Evolutionary conservation across 2,113 vertebrate genomes (phyloP).

Genomic region (Carassius auratus): DNA sequence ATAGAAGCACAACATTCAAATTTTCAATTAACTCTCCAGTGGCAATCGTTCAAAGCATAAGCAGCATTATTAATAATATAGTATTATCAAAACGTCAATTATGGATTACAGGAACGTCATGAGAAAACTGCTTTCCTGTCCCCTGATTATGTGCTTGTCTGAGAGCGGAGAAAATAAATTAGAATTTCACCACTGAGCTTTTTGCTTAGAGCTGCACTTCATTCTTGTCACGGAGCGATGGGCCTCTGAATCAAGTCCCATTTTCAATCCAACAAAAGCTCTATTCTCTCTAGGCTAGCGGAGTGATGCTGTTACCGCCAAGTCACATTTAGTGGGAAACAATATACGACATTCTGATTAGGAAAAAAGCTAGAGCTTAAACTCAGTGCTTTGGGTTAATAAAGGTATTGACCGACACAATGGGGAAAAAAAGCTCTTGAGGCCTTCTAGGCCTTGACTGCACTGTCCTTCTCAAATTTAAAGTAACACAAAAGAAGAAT

Average conservation of each 20-base stretch:
- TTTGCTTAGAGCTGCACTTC: constrained; percentile 16
- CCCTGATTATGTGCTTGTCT: constrained; percentile 30
- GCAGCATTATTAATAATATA: not conserved
- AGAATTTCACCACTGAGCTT: not conserved
- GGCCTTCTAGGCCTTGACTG: not conserved
- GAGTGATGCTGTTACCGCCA: constrained; percentile 33
- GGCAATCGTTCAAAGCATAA: not conserved
- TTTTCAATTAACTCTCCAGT: not conserved
- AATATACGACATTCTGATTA: constrained; percentile 30
- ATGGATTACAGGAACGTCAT: constrained; percentile 2
- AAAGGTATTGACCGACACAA: constrained; percentile 35
- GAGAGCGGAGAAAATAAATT: constrained; percentile 1
- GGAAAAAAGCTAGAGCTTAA: constrained; percentile 3
- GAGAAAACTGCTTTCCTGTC: constrained; percentile 9
- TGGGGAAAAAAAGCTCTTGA: not conserved
- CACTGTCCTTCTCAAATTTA: constrained; percentile 4
- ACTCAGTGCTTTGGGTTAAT: constrained; percentile 31
- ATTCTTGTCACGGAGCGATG: constrained; percentile 31
- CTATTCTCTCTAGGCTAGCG: constrained; percentile 17
- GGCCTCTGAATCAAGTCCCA: constrained; percentile 13
- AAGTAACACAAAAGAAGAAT: not conserved
- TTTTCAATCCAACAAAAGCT: constrained; percentile 40
- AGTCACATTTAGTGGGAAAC: constrained; percentile 40
- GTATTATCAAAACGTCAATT: not conserved
- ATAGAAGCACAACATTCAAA: not conserved